Evolutionary conservation across 1,140 invertebrate genomes (phyloP), one percentile per base, ranked within the genome.

Genomic region (Drosophila rufa): DNA sequence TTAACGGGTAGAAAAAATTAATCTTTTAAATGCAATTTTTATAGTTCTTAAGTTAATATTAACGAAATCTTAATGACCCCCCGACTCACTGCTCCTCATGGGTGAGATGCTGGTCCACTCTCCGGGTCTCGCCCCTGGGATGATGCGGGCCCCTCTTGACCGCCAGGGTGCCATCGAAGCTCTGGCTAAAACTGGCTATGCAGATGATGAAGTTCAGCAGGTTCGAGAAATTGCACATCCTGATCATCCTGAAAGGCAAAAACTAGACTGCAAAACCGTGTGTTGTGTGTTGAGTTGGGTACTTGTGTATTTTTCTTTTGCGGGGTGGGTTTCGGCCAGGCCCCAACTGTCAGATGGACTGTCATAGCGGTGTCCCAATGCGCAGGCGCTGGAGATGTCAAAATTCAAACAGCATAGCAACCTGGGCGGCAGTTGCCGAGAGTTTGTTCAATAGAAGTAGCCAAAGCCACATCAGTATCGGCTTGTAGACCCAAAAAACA

Each of bases 141-240:
- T 96, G 96, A 93, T 96, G 96, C 1, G 96, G 96, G 36, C 96
- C 96, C 74, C 95, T 92, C 47, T 92, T 92, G 1, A 79, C 43
- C 2, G 87, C 84, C 75, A 79, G 17, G 4, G 67, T 57, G n/a
- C 56, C 71, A 36, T 90, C 91, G 4, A 92, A 79, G 1, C 61
- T 81, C 73, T 92, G 91, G 48, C 91, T 87, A 15, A 92, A 90
- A 30, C 82, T 92, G 4, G 82, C 87, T 38, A 92, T 78, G 69
- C 84, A 92, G 36, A 92, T 91, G 25, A 92, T 92, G 1, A 92
- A 91, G 67, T 92, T 92, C 5, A 91, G 50, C 17, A 92, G 69
- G 75, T 92, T 92, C 30, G 86, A 90, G 43, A 92, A 67, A 43
- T 91, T 92, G 64, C 80, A 92, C 91, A 92, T 92, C 58, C 64